phyloP scores from a whole-genome alignment of 1,140 invertebrate species.

The Platorchestia sp. region DNA sequence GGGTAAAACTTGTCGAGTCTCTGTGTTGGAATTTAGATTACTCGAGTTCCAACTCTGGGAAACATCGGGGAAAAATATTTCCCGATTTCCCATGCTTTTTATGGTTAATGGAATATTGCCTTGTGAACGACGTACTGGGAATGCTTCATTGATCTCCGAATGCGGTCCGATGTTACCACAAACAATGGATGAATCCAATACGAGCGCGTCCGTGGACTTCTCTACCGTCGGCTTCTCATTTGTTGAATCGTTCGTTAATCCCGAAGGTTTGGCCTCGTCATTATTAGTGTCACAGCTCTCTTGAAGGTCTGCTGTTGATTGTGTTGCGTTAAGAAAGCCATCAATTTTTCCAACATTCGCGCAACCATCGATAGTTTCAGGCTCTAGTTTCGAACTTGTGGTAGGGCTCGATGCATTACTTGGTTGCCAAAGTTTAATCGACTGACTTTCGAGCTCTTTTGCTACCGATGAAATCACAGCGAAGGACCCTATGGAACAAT shows the following conservation, averaged over 20 bases:
- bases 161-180: neutral
- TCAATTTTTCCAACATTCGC: neutral
- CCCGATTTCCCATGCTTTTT: neutral
- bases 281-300: neutral
- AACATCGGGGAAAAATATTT: neutral
- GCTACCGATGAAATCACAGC: constrained; percentile 28
- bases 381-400: neutral
- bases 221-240: neutral
- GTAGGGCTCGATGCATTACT: neutral
- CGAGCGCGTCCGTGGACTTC: neutral
- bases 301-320: neutral
- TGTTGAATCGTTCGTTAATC: neutral
- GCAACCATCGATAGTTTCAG: neutral
- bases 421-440: neutral
- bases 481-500: neutral
- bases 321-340: neutral
- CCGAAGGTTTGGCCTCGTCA: neutral
- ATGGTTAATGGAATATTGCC: neutral
- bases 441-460: constrained; percentile 7
- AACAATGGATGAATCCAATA: neutral
- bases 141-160: neutral
- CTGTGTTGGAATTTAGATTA: neutral
- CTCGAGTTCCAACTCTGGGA: neutral
- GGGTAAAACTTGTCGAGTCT: neutral
- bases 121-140: neutral